phyloP scores from a whole-genome alignment of 2,797 vertebrate species.

The Myotis pilosus region DNA sequence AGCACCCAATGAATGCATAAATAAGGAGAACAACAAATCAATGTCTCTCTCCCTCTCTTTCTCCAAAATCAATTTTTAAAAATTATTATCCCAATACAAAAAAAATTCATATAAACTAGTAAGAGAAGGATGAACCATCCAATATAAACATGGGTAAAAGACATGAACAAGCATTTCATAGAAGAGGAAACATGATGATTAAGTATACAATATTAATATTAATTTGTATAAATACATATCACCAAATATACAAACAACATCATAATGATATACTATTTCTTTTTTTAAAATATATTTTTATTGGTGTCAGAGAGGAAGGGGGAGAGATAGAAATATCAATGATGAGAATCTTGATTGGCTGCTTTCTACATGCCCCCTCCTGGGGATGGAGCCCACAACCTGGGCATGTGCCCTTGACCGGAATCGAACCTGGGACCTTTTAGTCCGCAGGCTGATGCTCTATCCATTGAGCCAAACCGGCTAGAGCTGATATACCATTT shows the following conservation, averaged over 20 bases:
- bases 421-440: background rate
- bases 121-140: background rate
- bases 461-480: background rate
- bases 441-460: no score
- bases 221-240: background rate
- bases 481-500: background rate
- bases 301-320: background rate
- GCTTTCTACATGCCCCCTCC: background rate
- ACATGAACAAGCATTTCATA: conserved; percentile 29
- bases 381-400: background rate
- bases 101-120: background rate
- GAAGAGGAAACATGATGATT: background rate
- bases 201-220: background rate
- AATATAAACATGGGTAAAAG: background rate
- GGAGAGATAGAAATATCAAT: background rate
- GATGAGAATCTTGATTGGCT: background rate
- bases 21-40: background rate
- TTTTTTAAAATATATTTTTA: background rate
- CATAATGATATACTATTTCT: background rate
- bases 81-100: background rate
- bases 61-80: background rate
- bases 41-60: background rate
- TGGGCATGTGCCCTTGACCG: background rate
- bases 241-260: conserved; percentile 40
- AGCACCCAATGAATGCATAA: background rate